phyloP scores from a whole-genome alignment of 2,888 invertebrate genomes.

The Napeogenes inachia region DNA sequence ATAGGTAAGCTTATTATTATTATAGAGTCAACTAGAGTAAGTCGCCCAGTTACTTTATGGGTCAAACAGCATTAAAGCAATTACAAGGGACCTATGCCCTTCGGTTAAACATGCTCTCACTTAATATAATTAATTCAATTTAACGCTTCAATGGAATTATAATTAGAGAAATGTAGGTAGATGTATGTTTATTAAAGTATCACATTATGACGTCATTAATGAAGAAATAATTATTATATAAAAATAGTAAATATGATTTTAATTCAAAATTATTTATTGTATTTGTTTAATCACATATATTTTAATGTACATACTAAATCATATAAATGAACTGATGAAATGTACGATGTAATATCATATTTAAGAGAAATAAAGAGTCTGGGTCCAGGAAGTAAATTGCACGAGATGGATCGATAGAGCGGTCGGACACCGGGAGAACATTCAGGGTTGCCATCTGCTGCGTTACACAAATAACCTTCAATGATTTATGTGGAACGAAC shows the following conservation, averaged over 20 bases:
- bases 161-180: not conserved
- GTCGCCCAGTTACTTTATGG: not conserved
- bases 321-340: too few species aligned
- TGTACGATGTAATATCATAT: not conserved
- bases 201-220: too few species aligned
- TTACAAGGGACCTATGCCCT: not conserved
- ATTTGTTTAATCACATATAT: too few species aligned
- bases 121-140: not conserved
- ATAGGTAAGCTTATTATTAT: conserved; percentile 50
- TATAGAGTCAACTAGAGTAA: conserved; percentile 4
- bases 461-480: conserved; percentile 5
- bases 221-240: too few species aligned
- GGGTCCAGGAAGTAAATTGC: conserved; percentile 18
- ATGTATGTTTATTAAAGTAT: not conserved
- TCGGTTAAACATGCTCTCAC: not conserved
- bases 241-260: too few species aligned
- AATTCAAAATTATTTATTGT: too few species aligned
- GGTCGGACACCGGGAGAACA: conserved; percentile 19
- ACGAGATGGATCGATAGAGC: conserved; percentile 27
- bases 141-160: not conserved
- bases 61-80: conserved; percentile 1
- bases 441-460: conserved; percentile 12
- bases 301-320: too few species aligned
- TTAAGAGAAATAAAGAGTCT: conserved; percentile 7
- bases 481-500: too few species aligned